phyloP scores from a whole-genome alignment of 2,888 invertebrate species.

The Melieria crassipennis region DNA sequence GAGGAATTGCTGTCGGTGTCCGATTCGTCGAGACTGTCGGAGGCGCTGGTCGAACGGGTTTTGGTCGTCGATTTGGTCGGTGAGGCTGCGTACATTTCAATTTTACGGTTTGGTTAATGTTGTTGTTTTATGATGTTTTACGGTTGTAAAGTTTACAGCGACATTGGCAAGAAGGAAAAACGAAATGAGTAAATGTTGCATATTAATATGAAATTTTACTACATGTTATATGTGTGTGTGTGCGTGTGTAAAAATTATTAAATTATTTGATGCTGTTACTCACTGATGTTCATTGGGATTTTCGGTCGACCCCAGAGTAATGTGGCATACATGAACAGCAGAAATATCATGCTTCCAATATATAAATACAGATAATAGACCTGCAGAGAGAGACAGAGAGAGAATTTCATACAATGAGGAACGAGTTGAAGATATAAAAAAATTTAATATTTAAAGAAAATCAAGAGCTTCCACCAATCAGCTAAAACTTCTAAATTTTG shows the following conservation, averaged over 20 bases:
- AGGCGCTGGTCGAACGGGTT: conserved; percentile 55
- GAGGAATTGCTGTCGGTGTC: conserved; percentile 66
- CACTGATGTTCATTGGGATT: conserved; percentile 69
- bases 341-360: conserved; percentile 85
- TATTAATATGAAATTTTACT: neutral
- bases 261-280: conserved; percentile 54
- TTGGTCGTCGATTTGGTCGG: conserved; percentile 59
- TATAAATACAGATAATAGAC: conserved; percentile 89
- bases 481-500: too few relatives aligned
- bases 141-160: too few relatives aligned
- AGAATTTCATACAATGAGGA: neutral
- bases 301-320: conserved; percentile 74
- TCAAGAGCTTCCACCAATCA: too few relatives aligned
- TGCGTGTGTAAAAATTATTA: conserved; percentile 5
- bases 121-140: neutral
- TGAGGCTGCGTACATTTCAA: conserved; percentile 50
- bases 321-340: conserved; percentile 85
- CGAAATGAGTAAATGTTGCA: neutral
- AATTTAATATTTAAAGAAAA: too few relatives aligned
- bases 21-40: conserved; percentile 72
- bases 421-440: too few relatives aligned
- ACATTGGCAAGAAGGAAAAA: too few relatives aligned
- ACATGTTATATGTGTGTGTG: neutral
- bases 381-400: conserved; percentile 62
- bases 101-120: neutral